Evolutionary conservation across 2,888 invertebrate genomes (phyloP).

Genomic region (Tinea pellionella): DNA sequence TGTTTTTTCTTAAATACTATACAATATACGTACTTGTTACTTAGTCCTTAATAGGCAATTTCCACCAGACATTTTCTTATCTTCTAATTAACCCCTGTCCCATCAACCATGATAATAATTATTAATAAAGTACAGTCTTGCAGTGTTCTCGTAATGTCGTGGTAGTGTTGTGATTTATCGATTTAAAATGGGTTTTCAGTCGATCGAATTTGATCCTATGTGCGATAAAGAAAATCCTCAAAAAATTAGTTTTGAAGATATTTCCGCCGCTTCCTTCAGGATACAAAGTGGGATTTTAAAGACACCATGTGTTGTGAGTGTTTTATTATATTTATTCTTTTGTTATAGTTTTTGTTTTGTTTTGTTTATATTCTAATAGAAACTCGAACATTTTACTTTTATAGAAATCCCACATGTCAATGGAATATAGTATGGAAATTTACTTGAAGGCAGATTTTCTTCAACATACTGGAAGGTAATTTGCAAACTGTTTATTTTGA

Average conservation of each 20-base stretch:
- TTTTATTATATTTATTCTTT: not conserved
- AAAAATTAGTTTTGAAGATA: conserved; percentile 83
- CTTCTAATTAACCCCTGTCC: conserved; percentile 16
- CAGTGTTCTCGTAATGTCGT: conserved; percentile 8
- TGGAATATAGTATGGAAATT: conserved; percentile 83
- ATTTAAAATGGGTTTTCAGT: conserved; percentile 50
- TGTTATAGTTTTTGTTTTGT: not conserved
- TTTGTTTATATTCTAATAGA: not conserved
- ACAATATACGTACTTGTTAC: not conserved
- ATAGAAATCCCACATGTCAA: conserved; percentile 87
- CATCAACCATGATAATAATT: not conserved
- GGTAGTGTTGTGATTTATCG: conserved; percentile 2
- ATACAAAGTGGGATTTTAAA: conserved; percentile 85
- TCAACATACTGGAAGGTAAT: conserved; percentile 92
- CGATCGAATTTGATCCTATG: conserved; percentile 58
- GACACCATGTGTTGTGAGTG: conserved; percentile 87
- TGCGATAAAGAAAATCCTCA: conserved; percentile 79
- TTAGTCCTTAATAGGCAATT: not conserved
- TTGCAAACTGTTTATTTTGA: not conserved
- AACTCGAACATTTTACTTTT: no score
- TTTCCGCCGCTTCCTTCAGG: conserved; percentile 89
- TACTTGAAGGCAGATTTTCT: conserved; percentile 95
- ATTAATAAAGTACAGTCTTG: not conserved
- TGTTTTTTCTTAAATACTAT: not conserved
- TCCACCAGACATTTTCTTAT: conserved; percentile 12